These are phyloP conservation scores for Cheilosia grossa DNA, from an alignment of 2,888 invertebrate species.

Conservation along the genomic window DNA sequence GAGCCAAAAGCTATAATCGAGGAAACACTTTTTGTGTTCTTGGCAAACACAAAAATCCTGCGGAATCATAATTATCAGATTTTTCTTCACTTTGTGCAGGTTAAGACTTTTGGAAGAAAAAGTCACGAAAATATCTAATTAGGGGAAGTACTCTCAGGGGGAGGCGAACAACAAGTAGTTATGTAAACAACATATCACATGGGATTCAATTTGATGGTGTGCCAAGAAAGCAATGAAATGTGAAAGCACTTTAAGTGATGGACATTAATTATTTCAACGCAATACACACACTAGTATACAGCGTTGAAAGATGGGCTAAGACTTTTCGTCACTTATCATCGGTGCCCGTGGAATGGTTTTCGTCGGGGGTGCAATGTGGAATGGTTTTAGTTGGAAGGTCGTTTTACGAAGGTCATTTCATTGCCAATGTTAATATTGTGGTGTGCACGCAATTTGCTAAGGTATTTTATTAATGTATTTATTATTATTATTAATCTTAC, in stretches of 20 bases:
- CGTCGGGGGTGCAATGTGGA: not conserved
- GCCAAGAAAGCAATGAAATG: constrained; percentile 3
- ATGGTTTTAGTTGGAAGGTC: no score
- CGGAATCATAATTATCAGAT: constrained; percentile 53
- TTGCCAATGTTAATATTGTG: no score
- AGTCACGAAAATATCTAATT: constrained; percentile 37
- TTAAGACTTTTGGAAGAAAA: constrained; percentile 28
- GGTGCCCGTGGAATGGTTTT: not conserved
- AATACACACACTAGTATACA: not conserved
- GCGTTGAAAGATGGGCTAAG: not conserved
- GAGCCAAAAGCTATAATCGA: constrained; percentile 46
- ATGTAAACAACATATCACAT: constrained; percentile 32
- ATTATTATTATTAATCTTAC: no score
- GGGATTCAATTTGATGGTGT: not conserved
- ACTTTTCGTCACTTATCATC: not conserved
- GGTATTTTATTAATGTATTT: no score
- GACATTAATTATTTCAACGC: not conserved
- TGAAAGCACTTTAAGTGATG: not conserved
- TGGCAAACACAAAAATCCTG: constrained; percentile 37
- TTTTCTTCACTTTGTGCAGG: constrained; percentile 33
- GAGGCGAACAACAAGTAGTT: constrained; percentile 3
- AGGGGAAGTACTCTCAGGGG: constrained; percentile 43
- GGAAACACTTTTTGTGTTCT: constrained; percentile 44
- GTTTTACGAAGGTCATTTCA: no score
- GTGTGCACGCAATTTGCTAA: no score